These are phyloP conservation scores for Prorops nasuta DNA, from an alignment of 1,140 invertebrate genomes.

Conservation along the genomic window DNA sequence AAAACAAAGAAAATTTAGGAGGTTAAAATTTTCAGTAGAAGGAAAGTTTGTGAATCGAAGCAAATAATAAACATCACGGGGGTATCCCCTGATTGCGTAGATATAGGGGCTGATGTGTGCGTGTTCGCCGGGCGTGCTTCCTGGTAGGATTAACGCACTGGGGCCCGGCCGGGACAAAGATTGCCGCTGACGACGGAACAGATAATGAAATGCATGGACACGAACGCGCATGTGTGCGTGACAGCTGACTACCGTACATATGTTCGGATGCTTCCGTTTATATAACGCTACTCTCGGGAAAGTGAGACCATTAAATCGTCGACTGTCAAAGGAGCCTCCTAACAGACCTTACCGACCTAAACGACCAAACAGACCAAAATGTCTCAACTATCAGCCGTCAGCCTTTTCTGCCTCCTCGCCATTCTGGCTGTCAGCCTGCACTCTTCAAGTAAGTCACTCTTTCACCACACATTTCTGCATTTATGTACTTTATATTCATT, in stretches of 20 bases:
- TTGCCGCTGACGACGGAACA: no score
- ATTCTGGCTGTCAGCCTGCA: constrained; percentile 10
- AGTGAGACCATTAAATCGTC: constrained; percentile 40
- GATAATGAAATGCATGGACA: neutral
- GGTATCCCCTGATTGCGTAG: no score
- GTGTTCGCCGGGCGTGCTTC: no score
- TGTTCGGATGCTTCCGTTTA: constrained; percentile 25
- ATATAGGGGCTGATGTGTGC: no score
- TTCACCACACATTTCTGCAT: neutral
- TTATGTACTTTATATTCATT: constrained; percentile 2
- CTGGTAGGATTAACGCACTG: no score
- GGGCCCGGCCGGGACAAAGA: no score
- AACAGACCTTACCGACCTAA: constrained; percentile 5
- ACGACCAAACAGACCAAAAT: constrained; percentile 9
- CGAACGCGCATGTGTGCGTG: constrained; percentile 3
- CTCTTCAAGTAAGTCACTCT: constrained; percentile 19
- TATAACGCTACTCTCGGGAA: constrained; percentile 38
- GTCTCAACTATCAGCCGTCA: constrained; percentile 19
- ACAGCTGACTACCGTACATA: no score
- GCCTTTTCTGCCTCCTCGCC: constrained; percentile 7
- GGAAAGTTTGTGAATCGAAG: no score
- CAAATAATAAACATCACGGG: no score
- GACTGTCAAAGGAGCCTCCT: constrained; percentile 28
- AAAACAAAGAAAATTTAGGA: no score
- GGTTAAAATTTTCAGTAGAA: no score